Evolutionary conservation across 1,140 invertebrate genomes (phyloP).

Genomic region (Drosophila nikananu): DNA sequence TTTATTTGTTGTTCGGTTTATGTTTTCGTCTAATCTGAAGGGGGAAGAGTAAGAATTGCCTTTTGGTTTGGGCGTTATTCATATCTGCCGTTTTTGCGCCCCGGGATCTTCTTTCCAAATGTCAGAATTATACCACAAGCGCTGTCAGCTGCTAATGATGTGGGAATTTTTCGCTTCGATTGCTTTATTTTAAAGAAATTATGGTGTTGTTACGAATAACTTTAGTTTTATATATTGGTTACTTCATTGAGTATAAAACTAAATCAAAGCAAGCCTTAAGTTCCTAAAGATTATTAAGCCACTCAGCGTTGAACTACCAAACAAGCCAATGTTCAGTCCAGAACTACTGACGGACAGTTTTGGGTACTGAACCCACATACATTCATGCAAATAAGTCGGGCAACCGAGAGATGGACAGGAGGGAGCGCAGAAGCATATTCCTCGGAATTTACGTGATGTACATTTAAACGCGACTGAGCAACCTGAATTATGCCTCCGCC

Average conservation of each 20-base stretch:
- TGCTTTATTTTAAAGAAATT: background rate
- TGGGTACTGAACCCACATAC: conserved; percentile 55
- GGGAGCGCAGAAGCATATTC: conserved; percentile 57
- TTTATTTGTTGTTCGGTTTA: conserved; percentile 56
- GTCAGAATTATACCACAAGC: conserved; percentile 68
- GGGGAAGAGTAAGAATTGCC: conserved; percentile 37
- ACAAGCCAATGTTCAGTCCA: background rate
- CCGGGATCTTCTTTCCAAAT: conserved; percentile 40
- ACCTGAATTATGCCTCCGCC: conserved; percentile 72
- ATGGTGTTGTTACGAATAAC: background rate
- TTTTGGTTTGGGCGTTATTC: conserved; percentile 67
- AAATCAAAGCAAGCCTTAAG: background rate
- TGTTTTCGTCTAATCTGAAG: conserved; percentile 58
- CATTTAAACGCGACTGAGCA: conserved; percentile 73
- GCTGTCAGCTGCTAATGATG: conserved; percentile 77
- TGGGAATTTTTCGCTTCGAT: conserved; percentile 49
- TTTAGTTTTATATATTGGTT: background rate
- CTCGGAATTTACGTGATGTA: conserved; percentile 79
- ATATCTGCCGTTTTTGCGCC: conserved; percentile 67
- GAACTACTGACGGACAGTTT: conserved; percentile 5
- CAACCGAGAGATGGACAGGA: conserved; percentile 5
- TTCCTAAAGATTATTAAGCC: conserved; percentile 15
- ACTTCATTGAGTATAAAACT: background rate
- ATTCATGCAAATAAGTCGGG: conserved; percentile 31
- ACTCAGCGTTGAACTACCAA: conserved; percentile 4